phyloP scores from a whole-genome alignment of 2,113 vertebrate genomes.

The Blennius ocellaris region DNA sequence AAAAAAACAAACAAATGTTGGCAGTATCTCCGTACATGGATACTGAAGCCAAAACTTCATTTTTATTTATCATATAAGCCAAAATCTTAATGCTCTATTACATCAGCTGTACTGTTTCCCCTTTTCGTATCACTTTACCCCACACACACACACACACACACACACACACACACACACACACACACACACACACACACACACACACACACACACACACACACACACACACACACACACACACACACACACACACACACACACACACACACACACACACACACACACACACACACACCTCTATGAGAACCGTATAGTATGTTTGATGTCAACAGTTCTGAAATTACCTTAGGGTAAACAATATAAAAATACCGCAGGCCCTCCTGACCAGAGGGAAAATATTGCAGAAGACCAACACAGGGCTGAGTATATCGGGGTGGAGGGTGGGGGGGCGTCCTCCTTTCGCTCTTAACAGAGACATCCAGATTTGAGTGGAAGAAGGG shows the following conservation, averaged over 20 bases:
- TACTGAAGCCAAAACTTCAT: too few relatives aligned
- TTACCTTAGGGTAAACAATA: constrained; percentile 21
- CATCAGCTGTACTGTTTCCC: too few relatives aligned
- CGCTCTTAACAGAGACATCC: constrained; percentile 31
- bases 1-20: too few relatives aligned
- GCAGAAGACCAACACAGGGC: constrained; percentile 8
- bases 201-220: background rate
- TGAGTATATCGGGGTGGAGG: background rate
- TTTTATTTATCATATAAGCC: too few relatives aligned
- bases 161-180: background rate
- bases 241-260: background rate
- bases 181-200: background rate
- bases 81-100: too few relatives aligned
- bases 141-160: background rate
- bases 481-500: constrained; percentile 19
- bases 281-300: background rate
- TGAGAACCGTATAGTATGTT: background rate
- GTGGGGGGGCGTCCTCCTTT: constrained; percentile 2
- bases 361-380: constrained; percentile 14
- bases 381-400: constrained; percentile 5
- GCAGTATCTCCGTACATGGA: too few relatives aligned
- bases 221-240: background rate
- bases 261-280: background rate
- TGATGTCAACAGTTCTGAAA: constrained; percentile 15
- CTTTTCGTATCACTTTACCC: too few relatives aligned